Evolutionary conservation across 2,113 vertebrate species (phyloP), one percentile per base, ranked within the genome.

Genomic region (Megalops atlanticus): DNA sequence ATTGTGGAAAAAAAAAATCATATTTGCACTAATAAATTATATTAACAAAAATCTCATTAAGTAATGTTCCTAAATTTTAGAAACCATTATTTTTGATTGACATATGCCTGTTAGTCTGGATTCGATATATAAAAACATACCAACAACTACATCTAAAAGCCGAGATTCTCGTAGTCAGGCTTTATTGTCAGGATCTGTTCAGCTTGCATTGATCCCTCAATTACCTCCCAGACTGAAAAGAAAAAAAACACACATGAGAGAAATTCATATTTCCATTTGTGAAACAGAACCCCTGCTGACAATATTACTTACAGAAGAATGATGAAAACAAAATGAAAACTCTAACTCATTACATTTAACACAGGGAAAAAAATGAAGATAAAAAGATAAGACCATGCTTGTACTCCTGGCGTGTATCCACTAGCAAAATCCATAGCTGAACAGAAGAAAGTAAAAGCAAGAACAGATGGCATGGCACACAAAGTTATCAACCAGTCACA

Each of bases 241-340:
- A 31, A 27, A 0, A 64, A 31, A 64, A 31, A 64, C 12, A 12
- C 1, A 64, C 14, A 64, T 64, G 58, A 64, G n/a, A 27, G 1
- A 11, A 64, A 27, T 64, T 31, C 58, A 74, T 74, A 79, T 78
- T 87, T 88, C 82, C 83, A 89, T 87, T 85, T 81, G 68, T 79
- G 81, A 54, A 33, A 31, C 45, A 14, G 27, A 77, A 83, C 82
- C 86, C 88, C 83, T 85, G 86, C 88, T 86, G 86, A 84, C 40
- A 16, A 79, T 82, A 80, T 85, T 85, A 76, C 74, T 38, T 76
- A 0, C 86, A 83, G 87, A 78, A 77, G 78, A 82, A 81, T 78
- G 82, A 87, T 80, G 75, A 84, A 86, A 90, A 90, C 88, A 85
- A 91, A 91, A 90, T 88, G 78, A 82, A 76, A n/a, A 64, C 7